Evolutionary conservation across 2,113 vertebrate species (phyloP), one percentile per base, ranked within the genome.

Genomic region (Takifugu flavidus): DNA sequence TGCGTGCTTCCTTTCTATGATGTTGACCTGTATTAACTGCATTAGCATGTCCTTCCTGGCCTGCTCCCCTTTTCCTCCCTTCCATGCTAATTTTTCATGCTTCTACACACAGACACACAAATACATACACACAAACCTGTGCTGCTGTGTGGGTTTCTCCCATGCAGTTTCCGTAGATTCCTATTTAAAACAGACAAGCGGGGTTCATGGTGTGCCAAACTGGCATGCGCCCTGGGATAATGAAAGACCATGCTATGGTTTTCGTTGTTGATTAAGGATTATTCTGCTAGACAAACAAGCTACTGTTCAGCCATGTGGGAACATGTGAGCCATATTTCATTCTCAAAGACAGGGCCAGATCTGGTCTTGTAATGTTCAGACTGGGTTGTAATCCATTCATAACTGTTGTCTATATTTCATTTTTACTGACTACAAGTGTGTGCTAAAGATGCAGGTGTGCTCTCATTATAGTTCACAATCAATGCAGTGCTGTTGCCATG

Each of bases 191-290:
- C 53, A 72, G 78, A 83, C 75, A 77, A 29, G 56, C 65, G 67
- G 53, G 29, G 43, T 75, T 74, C 49, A 70, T 61, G 49, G 34
- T 60, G 74, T 46, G 74, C 83, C 83, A 83, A 82, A 54, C 77
- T 88, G 86, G 85, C 85, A 78, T 50, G 60, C 54, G 72, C 68
- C 58, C 46, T 67, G 44, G 79, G 67, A 82, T 81, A 88, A 87
- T 84, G 75, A 83, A 55, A 86, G 76, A 82, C 77, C 63, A 65
- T 67, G 68, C 71, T 65, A 82, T 59, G 79, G 82, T 84, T 87
- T 82, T 79, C 75, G 78, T 87, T 87, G 82, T 85, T 88, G 81
- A 87, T 90, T 84, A 83, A 78, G 83, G 83, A 90, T 87, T 89
- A 87, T 82, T 88, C 78, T 83, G 79, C 31, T 82, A 85, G 67